Conservation (phyloP, 2,797 vertebrate genomes). For the Eupleurogrammus muticus region DNA sequence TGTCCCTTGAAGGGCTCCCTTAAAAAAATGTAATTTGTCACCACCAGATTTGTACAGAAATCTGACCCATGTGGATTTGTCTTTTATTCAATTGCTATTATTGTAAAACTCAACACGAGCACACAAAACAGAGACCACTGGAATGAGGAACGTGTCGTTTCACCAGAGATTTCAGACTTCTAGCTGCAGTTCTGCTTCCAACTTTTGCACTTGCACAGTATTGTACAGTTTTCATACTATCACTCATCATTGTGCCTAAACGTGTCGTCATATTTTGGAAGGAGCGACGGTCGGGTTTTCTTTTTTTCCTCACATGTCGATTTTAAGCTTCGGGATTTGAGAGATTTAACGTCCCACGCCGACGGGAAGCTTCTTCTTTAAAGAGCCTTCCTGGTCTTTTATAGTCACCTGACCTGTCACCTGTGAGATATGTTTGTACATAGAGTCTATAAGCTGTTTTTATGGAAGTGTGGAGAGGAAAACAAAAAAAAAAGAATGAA, state of each 20-base stretch:
- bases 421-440: slow-evolving; percentile 46
- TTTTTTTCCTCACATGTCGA: neutral
- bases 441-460: slow-evolving; percentile 53
- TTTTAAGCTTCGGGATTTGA: neutral
- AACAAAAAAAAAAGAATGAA: neutral
- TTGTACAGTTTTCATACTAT: slow-evolving; percentile 61
- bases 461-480: slow-evolving; percentile 30
- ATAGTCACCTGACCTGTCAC: slow-evolving; percentile 2
- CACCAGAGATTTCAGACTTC: too few species aligned
- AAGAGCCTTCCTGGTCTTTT: neutral
- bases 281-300: neutral
- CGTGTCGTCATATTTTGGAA: slow-evolving; percentile 10
- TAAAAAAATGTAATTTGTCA: too few species aligned
- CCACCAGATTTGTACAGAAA: neutral
- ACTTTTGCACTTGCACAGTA: slow-evolving; percentile 54
- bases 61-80: neutral
- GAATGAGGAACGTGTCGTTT: too few species aligned
- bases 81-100: neutral
- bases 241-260: slow-evolving; percentile 65
- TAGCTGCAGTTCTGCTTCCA: slow-evolving; percentile 39
- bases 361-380: neutral
- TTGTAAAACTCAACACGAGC: too few species aligned
- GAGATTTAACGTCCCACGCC: neutral
- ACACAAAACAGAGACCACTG: neutral
- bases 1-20: too few species aligned